A percentile compares a stretch with the other conserved stretches of the same genome.
These are phyloP conservation scores for Strix uralensis DNA, from an alignment of 2,113 vertebrate species.

Conservation along the genomic window DNA sequence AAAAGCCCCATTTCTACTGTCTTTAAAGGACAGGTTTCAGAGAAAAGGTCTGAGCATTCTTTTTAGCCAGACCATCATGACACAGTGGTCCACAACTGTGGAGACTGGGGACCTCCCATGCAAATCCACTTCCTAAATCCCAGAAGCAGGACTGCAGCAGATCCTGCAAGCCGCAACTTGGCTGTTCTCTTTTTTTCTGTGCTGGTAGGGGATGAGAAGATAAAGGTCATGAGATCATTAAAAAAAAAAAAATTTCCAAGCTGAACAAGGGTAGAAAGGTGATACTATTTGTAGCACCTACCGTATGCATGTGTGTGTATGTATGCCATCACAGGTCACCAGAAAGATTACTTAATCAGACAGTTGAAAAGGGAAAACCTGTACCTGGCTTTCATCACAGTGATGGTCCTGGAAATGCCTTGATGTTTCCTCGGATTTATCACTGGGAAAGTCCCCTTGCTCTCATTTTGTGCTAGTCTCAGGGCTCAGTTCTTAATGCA, in stretches of 20 bases:
- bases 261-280: not conserved
- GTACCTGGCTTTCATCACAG: constrained; percentile 83
- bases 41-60: not conserved
- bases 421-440: not conserved
- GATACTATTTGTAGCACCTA: not conserved
- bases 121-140: not conserved
- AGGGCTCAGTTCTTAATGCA: constrained; percentile 25
- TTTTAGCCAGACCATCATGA: not conserved
- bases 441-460: not conserved
- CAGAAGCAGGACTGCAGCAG: not conserved
- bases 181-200: not conserved
- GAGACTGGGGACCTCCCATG: not conserved
- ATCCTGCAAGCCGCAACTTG: not conserved
- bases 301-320: rapidly evolving
- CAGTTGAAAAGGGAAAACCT: constrained; percentile 84
- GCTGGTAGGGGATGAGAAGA: not conserved
- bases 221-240: not conserved
- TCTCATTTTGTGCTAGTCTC: constrained; percentile 11
- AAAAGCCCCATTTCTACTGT: not conserved
- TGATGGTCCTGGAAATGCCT: constrained; percentile 83
- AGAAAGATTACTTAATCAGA: constrained; percentile 82
- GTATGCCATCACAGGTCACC: constrained; percentile 59
- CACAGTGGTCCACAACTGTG: not conserved
- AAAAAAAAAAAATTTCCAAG: not conserved
- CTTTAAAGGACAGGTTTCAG: not conserved